Evolutionary conservation across 1,140 invertebrate species (phyloP).

Genomic region (Drosophila nigrodunni): DNA sequence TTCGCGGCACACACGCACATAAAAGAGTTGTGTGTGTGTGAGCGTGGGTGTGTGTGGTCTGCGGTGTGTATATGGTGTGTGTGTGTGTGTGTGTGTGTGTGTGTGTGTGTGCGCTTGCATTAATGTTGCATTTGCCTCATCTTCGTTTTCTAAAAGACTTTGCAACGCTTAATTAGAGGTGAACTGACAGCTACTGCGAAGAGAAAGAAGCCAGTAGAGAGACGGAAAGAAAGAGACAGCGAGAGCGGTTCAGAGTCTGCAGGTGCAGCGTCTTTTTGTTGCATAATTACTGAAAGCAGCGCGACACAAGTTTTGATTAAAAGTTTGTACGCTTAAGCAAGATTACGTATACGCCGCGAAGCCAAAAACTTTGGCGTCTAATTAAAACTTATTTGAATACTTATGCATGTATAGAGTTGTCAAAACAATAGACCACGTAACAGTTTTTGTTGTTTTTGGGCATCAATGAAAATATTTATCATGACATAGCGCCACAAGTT

Average conservation of each 20-base stretch:
- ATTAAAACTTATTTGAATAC: constrained; percentile 67
- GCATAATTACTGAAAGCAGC: constrained; percentile 63
- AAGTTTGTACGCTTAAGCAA: constrained; percentile 53
- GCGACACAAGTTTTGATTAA: constrained; percentile 74
- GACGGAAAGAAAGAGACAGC: background rate
- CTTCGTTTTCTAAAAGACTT: constrained; percentile 54
- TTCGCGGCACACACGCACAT: constrained; percentile 54
- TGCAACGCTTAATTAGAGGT: constrained; percentile 71
- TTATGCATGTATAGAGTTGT: constrained; percentile 26
- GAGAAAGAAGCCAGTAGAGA: background rate
- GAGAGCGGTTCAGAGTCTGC: background rate
- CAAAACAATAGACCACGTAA: constrained; percentile 42
- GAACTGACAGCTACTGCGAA: constrained; percentile 10
- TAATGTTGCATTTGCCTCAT: constrained; percentile 70
- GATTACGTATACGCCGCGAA: constrained; percentile 66
- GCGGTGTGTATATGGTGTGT: constrained; percentile 8
- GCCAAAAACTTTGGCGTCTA: constrained; percentile 65
- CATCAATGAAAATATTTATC: constrained; percentile 77
- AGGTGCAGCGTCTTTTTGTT: constrained; percentile 67
- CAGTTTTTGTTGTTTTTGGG: constrained; percentile 33
- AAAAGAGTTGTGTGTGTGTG: constrained; percentile 17
- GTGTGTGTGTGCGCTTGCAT: constrained; percentile 55
- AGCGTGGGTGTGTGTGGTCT: constrained; percentile 42
- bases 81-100: constrained; percentile 24
- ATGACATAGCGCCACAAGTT: constrained; percentile 53